Evolutionary conservation across 1,140 invertebrate species (phyloP).

Genomic region (Euborellia annulipes): DNA sequence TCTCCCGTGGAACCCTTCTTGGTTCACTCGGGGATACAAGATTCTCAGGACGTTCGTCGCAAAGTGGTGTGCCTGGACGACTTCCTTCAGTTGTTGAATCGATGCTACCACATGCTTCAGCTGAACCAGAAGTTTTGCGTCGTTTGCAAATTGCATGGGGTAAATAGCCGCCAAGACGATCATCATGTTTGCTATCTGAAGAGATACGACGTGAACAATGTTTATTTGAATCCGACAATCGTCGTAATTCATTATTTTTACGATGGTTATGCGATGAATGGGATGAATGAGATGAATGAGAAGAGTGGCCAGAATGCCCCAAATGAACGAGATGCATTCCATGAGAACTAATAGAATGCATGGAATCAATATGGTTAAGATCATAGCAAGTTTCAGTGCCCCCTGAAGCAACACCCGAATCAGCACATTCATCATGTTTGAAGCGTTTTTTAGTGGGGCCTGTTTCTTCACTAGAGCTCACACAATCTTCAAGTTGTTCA

Average conservation of each 20-base stretch:
- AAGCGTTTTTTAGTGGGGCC: slow-evolving; percentile 45
- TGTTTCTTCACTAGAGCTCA: slow-evolving; percentile 50
- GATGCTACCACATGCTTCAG: slow-evolving; percentile 17
- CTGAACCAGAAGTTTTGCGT: slow-evolving; percentile 23
- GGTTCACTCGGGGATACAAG: slow-evolving; percentile 47
- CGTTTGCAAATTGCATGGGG: slow-evolving; percentile 26
- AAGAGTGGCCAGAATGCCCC: no score
- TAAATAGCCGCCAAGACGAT: slow-evolving; percentile 8
- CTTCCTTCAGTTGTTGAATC: slow-evolving; percentile 45
- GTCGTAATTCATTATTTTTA: slow-evolving; percentile 7
- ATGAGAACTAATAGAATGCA: no score
- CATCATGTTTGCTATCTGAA: slow-evolving; percentile 19
- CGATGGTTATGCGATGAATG: slow-evolving; percentile 12
- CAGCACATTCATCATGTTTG: slow-evolving; percentile 27
- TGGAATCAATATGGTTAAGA: neutral
- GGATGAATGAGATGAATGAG: no score
- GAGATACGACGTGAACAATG: slow-evolving; percentile 6
- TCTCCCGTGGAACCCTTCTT: slow-evolving; percentile 40
- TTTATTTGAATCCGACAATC: slow-evolving; percentile 6
- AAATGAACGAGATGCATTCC: no score
- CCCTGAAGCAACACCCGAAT: neutral
- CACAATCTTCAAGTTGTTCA: slow-evolving; percentile 54
- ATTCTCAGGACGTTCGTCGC: slow-evolving; percentile 66
- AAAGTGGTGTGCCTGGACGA: slow-evolving; percentile 63
- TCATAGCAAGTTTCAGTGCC: neutral